These are phyloP conservation scores for Drosophila yakuba DNA, from an alignment of 1,140 invertebrate genomes.

Conservation along the genomic window DNA sequence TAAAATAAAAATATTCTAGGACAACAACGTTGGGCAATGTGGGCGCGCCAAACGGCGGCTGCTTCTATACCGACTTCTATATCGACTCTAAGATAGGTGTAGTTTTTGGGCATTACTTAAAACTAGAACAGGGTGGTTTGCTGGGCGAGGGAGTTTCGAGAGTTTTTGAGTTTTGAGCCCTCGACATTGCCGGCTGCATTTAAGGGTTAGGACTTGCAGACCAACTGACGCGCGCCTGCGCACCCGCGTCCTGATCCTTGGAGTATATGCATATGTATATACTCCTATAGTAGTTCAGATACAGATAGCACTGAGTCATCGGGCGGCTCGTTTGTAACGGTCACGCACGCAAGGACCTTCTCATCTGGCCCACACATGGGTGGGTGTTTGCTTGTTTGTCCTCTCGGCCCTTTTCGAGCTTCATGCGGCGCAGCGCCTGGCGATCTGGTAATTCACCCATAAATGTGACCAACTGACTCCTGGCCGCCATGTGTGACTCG, in stretches of 20 bases:
- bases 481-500: constrained; percentile 49
- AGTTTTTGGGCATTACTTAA: constrained; percentile 37
- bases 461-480: constrained; percentile 69
- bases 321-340: constrained; percentile 59
- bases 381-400: constrained; percentile 28
- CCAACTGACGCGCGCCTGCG: constrained; percentile 70
- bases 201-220: constrained; percentile 73
- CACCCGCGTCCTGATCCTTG: constrained; percentile 23
- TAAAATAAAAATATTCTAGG: constrained; percentile 76
- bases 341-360: constrained; percentile 71
- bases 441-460: constrained; percentile 35
- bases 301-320: constrained; percentile 68
- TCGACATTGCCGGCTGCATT: constrained; percentile 52
- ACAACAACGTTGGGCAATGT: constrained; percentile 59
- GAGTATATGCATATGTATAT: background rate
- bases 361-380: constrained; percentile 66
- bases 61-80: constrained; percentile 21
- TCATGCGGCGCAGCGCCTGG: constrained; percentile 42
- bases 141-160: constrained; percentile 26
- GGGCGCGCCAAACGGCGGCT: constrained; percentile 53
- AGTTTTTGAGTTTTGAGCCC: background rate
- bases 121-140: constrained; percentile 67
- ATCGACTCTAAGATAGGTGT: constrained; percentile 26
- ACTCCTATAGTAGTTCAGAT: constrained; percentile 3
- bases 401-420: constrained; percentile 12